Conservation (phyloP, 2,113 vertebrate genomes). For the Dipodomys spectabilis region DNA sequence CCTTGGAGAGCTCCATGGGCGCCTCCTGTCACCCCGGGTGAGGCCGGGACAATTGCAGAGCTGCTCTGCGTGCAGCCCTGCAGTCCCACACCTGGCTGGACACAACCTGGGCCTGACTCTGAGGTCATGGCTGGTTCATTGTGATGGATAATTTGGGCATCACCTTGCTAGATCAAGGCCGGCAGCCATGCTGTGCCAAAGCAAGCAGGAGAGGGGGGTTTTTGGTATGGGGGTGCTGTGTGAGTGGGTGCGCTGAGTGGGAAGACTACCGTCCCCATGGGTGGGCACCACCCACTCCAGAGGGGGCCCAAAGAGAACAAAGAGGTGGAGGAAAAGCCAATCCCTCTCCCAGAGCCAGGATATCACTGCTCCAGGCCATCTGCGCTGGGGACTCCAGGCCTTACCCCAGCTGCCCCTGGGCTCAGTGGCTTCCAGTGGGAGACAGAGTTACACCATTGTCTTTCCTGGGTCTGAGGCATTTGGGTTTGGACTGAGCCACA, state of each 20-base stretch:
- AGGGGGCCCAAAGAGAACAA: not conserved
- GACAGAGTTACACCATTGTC: no score
- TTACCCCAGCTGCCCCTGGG: not conserved
- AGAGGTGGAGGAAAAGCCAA: not conserved
- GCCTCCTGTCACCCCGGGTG: not conserved
- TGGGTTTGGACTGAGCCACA: not conserved
- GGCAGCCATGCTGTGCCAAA: not conserved
- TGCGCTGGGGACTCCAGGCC: not conserved
- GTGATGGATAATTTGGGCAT: slow-evolving; percentile 13
- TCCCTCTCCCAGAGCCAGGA: not conserved
- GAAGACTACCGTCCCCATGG: not conserved
- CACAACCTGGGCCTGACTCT: not conserved
- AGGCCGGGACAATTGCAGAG: not conserved
- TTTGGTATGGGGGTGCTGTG: no score
- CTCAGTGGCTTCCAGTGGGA: not conserved
- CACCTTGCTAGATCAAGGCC: not conserved
- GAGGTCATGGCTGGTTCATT: not conserved
- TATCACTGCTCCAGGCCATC: not conserved
- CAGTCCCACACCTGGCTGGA: not conserved
- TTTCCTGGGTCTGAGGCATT: not conserved
- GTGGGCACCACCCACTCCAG: not conserved
- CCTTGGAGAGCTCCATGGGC: slow-evolving; percentile 69
- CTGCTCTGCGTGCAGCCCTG: not conserved
- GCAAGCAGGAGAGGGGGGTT: not conserved
- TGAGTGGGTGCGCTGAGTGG: no score